phyloP scores from a whole-genome alignment of 1,140 invertebrate species.

The Planococcus citri region DNA sequence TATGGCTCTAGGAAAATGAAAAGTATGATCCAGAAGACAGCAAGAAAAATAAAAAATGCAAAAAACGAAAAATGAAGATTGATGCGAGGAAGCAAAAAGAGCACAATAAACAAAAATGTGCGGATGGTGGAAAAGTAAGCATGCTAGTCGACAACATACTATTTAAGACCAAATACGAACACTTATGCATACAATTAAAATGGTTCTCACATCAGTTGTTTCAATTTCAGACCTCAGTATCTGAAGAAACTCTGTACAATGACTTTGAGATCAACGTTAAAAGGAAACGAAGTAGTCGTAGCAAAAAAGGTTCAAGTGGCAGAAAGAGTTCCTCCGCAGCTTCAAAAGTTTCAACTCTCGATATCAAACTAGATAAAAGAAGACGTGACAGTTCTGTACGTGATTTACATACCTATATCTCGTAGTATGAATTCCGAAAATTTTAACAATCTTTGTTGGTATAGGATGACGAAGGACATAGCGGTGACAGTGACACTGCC shows the following conservation, averaged over 20 bases:
- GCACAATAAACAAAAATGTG: conserved; percentile 84
- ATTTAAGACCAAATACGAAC: too few relatives aligned
- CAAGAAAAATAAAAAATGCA: conserved; percentile 69
- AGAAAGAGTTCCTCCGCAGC: conserved; percentile 31
- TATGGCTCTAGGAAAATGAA: conserved; percentile 66
- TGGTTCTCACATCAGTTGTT: neutral
- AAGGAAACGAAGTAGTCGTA: conserved; percentile 42
- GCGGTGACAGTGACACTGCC: conserved; percentile 42
- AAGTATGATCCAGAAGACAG: conserved; percentile 72
- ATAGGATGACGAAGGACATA: conserved; percentile 61
- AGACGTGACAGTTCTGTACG: conserved; percentile 73
- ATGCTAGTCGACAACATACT: conserved; percentile 27
- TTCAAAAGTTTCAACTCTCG: conserved; percentile 81
- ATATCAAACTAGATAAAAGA: conserved; percentile 86
- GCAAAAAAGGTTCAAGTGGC: conserved; percentile 39
- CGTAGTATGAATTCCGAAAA: neutral
- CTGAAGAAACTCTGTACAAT: conserved; percentile 47
- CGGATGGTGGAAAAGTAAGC: conserved; percentile 72
- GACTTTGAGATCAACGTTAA: conserved; percentile 42
- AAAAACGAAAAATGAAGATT: conserved; percentile 74
- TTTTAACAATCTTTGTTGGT: neutral
- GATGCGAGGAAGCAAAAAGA: conserved; percentile 83
- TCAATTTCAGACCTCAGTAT: neutral
- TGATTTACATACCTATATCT: conserved; percentile 22
- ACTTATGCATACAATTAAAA: neutral